Evolutionary conservation across 2,797 vertebrate species (phyloP).

Genomic region (Leuciscus waleckii): DNA sequence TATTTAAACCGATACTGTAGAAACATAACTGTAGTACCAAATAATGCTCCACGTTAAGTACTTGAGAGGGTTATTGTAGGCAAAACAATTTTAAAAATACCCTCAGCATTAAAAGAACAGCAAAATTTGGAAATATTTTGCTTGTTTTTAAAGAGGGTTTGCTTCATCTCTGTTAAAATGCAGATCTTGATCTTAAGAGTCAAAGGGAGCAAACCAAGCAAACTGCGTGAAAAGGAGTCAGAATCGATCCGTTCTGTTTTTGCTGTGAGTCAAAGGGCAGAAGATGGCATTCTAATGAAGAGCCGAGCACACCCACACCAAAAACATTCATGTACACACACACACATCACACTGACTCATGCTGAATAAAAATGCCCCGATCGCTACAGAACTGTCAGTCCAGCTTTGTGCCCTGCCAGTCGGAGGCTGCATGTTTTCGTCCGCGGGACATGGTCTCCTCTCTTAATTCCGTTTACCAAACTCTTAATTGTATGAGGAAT

Average conservation of each 20-base stretch:
- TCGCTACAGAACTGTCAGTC: constrained; percentile 19
- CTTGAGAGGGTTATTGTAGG: neutral
- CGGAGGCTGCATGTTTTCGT: constrained; percentile 4
- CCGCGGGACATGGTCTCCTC: neutral
- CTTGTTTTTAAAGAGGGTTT: constrained; percentile 15
- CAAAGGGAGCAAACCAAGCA: constrained; percentile 33
- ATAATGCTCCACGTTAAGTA: neutral
- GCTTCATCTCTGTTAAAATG: constrained; percentile 43
- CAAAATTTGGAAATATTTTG: neutral
- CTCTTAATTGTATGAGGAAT: constrained; percentile 16
- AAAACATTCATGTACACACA: constrained; percentile 17
- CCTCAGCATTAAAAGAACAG: neutral
- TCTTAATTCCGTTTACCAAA: constrained; percentile 30
- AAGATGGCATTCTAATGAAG: constrained; percentile 54
- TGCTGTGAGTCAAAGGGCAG: constrained; percentile 47
- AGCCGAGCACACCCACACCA: constrained; percentile 42
- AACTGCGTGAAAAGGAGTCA: constrained; percentile 34
- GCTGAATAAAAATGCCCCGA: constrained; percentile 28
- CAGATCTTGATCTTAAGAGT: constrained; percentile 47
- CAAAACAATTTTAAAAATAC: neutral
- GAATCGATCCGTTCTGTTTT: constrained; percentile 44
- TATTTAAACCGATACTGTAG: neutral
- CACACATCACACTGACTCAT: constrained; percentile 21
- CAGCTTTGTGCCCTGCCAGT: constrained; percentile 29
- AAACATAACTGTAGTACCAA: neutral